A percentile compares a stretch with the other conserved stretches of the same genome.
phyloP scores from a whole-genome alignment of 64 coral and sea anemone species.

The Actinia tenebrosa region DNA sequence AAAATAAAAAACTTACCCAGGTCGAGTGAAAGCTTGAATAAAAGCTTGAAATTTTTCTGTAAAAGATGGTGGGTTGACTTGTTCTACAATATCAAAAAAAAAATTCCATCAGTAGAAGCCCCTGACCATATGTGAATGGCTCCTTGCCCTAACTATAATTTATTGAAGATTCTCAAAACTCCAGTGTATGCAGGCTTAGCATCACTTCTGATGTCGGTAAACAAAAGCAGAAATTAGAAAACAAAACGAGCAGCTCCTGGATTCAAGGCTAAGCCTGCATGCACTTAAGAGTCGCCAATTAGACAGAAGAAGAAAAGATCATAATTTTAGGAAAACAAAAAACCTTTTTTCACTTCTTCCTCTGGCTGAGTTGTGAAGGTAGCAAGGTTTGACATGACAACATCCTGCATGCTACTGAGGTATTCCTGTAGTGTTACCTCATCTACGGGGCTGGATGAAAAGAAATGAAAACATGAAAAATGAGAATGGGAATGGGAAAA shows the following conservation, averaged over 20 bases:
- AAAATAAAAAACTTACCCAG: conserved; percentile 21
- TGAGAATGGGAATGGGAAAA: not conserved
- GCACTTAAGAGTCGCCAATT: no score
- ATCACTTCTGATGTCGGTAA: no score
- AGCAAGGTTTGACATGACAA: conserved; percentile 40
- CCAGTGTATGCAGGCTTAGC: no score
- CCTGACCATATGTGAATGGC: not conserved
- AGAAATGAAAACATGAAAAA: not conserved
- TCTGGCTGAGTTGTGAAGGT: conserved; percentile 13
- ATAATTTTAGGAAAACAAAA: no score
- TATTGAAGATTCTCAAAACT: no score
- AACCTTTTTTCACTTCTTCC: conserved; percentile 39
- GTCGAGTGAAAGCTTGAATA: conserved; percentile 31
- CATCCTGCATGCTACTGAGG: conserved; percentile 53
- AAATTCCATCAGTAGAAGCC: not conserved
- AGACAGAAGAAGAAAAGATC: no score
- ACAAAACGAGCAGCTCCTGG: no score
- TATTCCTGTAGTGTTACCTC: conserved; percentile 43
- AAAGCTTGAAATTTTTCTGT: conserved; percentile 42
- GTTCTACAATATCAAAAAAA: not conserved
- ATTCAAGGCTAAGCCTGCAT: no score
- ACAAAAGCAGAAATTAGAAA: no score
- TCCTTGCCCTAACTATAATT: not conserved
- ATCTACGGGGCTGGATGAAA: not conserved
- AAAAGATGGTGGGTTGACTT: not conserved